Evolutionary conservation across 2,888 invertebrate species (phyloP).

Genomic region (Idaea biselata): DNA sequence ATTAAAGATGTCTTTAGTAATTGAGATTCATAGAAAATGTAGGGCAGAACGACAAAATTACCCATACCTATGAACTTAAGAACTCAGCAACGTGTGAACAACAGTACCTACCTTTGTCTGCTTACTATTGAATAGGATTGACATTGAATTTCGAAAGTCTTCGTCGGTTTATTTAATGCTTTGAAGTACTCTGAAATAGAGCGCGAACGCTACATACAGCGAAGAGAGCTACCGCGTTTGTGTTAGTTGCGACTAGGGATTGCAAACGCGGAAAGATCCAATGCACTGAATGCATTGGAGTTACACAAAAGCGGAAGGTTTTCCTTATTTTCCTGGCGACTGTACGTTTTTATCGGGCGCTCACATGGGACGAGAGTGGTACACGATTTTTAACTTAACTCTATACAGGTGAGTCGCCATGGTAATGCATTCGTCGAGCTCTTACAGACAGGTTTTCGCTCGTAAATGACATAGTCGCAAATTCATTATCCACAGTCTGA

Average conservation of each 20-base stretch:
- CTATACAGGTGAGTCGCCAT: conserved; percentile 53
- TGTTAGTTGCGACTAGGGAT: conserved; percentile 32
- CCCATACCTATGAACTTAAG: too few species aligned
- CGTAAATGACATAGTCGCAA: conserved; percentile 30
- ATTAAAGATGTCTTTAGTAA: neutral
- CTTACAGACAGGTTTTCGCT: conserved; percentile 30
- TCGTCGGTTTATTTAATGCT: conserved; percentile 35
- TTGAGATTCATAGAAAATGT: too few species aligned
- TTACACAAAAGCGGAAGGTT: conserved; percentile 52
- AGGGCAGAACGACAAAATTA: too few species aligned
- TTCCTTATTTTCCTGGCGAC: conserved; percentile 53
- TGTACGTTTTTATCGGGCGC: conserved; percentile 50
- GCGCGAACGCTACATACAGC: neutral
- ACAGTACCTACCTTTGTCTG: neutral
- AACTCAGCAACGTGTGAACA: too few species aligned
- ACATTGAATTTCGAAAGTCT: conserved; percentile 39
- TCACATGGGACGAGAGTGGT: conserved; percentile 55
- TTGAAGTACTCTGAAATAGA: conserved; percentile 23
- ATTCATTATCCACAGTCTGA: conserved; percentile 32
- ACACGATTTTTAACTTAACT: conserved; percentile 76
- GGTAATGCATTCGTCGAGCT: conserved; percentile 56
- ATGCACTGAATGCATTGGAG: conserved; percentile 48
- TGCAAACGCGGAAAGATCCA: conserved; percentile 34
- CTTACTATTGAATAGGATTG: conserved; percentile 26
- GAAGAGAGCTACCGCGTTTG: too few species aligned